Percentiles rank a stretch among this genome's conserved stretches.
phyloP scores from a whole-genome alignment of 2,113 vertebrate species.

The Scomber scombrus region DNA sequence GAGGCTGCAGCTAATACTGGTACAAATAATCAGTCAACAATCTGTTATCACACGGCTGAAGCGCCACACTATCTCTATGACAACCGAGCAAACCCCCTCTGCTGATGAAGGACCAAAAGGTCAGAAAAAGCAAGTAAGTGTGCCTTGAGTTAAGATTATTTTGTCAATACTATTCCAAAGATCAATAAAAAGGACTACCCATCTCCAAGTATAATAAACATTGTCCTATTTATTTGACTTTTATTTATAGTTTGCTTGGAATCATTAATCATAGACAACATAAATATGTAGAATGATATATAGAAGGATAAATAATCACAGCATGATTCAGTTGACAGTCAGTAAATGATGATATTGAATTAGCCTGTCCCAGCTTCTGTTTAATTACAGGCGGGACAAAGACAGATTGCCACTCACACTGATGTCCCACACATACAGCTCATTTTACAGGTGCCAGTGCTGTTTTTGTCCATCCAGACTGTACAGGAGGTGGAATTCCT shows the following conservation, averaged over 20 bases:
- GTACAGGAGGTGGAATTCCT: neutral
- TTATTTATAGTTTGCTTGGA: neutral
- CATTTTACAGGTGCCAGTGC: too few relatives aligned
- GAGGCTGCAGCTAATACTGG: too few relatives aligned
- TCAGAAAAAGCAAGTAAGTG: too few relatives aligned
- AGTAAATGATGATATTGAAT: neutral
- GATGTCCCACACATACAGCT: conserved; percentile 1
- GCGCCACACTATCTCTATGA: neutral
- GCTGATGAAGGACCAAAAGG: neutral
- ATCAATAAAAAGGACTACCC: too few relatives aligned
- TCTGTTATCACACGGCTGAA: neutral
- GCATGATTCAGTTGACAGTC: neutral
- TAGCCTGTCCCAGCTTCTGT: neutral
- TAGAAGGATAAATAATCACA: neutral
- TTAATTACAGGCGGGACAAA: neutral
- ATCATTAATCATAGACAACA: neutral
- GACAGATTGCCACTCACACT: conserved; percentile 8
- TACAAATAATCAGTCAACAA: neutral
- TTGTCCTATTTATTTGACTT: too few relatives aligned
- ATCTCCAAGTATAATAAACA: too few relatives aligned
- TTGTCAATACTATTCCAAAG: neutral
- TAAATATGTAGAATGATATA: neutral
- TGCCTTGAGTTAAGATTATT: neutral
- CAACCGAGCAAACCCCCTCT: neutral
- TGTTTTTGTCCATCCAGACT: neutral